These are phyloP conservation scores for Chiloscyllium punctatum DNA, from an alignment of 2,797 vertebrate species.

Conservation along the genomic window DNA sequence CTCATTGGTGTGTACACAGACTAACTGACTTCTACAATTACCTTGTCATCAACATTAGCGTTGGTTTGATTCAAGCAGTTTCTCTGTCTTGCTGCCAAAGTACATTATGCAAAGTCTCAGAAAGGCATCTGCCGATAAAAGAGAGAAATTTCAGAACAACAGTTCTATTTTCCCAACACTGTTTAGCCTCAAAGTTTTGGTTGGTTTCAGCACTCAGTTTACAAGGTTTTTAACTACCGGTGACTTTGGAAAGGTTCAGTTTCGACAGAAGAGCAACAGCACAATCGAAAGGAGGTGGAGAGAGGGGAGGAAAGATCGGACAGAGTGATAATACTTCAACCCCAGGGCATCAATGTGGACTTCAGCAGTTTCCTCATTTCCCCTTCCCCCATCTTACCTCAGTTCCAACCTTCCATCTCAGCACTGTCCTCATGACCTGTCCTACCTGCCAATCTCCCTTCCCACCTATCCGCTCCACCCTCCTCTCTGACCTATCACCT, in stretches of 20 bases:
- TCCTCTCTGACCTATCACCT: too few relatives aligned
- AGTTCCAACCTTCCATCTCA: too few relatives aligned
- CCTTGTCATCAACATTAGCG: conserved; percentile 72
- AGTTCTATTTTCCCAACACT: too few relatives aligned
- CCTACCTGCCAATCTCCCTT: too few relatives aligned
- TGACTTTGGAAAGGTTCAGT: background rate
- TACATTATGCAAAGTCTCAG: conserved; percentile 55
- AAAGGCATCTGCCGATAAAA: conserved; percentile 1
- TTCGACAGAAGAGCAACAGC: background rate
- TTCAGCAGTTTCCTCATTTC: too few relatives aligned
- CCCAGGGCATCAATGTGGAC: too few relatives aligned
- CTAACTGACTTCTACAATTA: conserved; percentile 42
- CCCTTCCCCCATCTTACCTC: too few relatives aligned
- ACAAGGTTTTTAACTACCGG: too few relatives aligned
- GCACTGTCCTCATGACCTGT: too few relatives aligned
- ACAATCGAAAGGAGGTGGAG: background rate
- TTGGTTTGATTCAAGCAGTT: conserved; percentile 50
- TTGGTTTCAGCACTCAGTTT: background rate
- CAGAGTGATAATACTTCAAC: background rate
- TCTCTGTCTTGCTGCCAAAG: conserved; percentile 49
- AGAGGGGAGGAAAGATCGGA: background rate
- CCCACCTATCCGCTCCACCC: too few relatives aligned
- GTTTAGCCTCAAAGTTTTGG: background rate
- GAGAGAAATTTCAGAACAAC: conserved; percentile 12
- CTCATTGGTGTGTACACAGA: background rate